Base-by-base conservation (phyloP, 2,113 vertebrate genomes). In the Atractosteus spatula region DNA sequence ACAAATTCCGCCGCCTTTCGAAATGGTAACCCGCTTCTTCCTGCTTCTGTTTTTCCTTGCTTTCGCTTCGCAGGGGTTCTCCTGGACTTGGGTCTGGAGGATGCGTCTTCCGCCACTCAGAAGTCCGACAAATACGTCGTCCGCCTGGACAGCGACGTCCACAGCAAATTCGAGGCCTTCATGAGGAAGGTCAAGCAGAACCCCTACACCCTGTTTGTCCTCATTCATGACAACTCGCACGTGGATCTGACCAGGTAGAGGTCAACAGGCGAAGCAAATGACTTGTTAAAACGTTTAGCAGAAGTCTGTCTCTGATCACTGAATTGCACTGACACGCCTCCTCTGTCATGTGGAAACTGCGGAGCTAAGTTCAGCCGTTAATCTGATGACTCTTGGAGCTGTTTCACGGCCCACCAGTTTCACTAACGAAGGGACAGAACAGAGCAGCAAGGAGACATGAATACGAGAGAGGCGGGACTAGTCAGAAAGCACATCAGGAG, bases 181-280 rank as follows among this genome's bases (percentile, higher is more conserved):
- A 94, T 99, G 95, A 92, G 86, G 79, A 94, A 93, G 71, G 97
- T 99, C 77, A 97, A 96, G 70, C 96, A 96, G 88, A 98, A 98
- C 80, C 97, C 96, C 0, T 98, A 97, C 78, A 99, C 97, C 0
- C 89, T 99, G 72, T 99, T 97, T 82, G 96, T 99, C 81, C 94
- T 99, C 66, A 96, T 99, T 70, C 97, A 99, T 57, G 97, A 99
- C 86, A 95, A 97, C 83, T 94, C 97, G 0, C 97, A 99, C 0
- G 91, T 98, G 8, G 97, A 99, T 86, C 90, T 98, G 76, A 98
- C 96, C 44, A 99, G 97, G 97, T 99, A 90, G 82, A 72, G 4
- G 0, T 45, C 7, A 29, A 29, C 29, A 29, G 29, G 29, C 29
- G 29, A 29, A 29, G 47, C 47, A 10, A 51, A 51, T 59, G 57